Evolutionary conservation across 2,797 vertebrate genomes (phyloP), one percentile per base, ranked within the genome.

Genomic region (Rhyacichthys aspro): DNA sequence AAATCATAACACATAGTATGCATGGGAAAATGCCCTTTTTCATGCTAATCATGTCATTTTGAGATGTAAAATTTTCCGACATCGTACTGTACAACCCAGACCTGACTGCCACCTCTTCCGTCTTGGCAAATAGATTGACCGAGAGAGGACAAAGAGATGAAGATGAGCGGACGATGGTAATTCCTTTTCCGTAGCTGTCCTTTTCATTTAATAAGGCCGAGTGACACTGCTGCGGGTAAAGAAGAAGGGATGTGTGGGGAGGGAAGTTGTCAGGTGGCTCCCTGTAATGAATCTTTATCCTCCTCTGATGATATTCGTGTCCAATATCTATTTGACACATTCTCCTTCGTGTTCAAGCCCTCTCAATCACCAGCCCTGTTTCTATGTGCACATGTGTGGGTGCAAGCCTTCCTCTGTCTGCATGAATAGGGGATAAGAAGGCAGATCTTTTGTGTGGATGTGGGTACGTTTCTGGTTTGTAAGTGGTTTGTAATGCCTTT

Each of bases 401-500:
- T 70, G 59, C 17, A 64, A 48, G 63, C 62, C 63, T 32, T 71
- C 46, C 12, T 78, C 61, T 64, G 46, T 76, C 55, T 57, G 56
- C 56, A 33, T 10, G 37, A 66, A 59, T 17, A 23, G 61, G 17
- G 28, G 58, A 65, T 55, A 67, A 65, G 70, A 53, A 46, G 37
- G 9, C 18, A 36, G 46, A 62, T 76, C 11, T 47, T 70, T 67
- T 66, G 23, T 69, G 33, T 53, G 58, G 17, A 50, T 44, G 57
- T 76, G 54, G 44, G 59, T 19, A 55, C 59, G 74, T 58, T 69
- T 79, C 52, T 73, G 66, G 59, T 76, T 74, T 55, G 63, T 83
- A 84, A 86, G 74, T 84, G 82, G 74, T 73, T 52, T 81, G 74
- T 85, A 87, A 88, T 86, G 84, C 80, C 76, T 78, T 89, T 88